phyloP scores from a whole-genome alignment of 2,888 invertebrate species.

The Agonopterix alstromeriana region DNA sequence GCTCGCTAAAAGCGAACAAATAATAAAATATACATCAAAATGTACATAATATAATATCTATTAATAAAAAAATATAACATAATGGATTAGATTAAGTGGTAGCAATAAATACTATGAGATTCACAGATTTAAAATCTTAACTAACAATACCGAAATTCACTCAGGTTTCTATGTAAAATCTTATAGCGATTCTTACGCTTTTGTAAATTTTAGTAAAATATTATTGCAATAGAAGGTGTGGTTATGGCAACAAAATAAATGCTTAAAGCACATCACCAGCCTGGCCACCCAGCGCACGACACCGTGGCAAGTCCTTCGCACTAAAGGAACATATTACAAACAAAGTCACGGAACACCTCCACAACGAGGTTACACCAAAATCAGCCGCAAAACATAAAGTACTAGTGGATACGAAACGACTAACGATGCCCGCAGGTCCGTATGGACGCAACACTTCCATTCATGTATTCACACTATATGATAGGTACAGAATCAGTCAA shows the following conservation, averaged over 20 bases:
- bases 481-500: conserved; percentile 69
- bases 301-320: conserved; percentile 67
- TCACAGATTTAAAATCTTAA: conserved; percentile 76
- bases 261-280: conserved; percentile 77
- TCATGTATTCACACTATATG: conserved; percentile 71
- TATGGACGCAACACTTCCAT: conserved; percentile 68
- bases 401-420: conserved; percentile 74
- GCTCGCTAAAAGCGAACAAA: conserved; percentile 62
- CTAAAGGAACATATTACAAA: conserved; percentile 69
- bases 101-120: conserved; percentile 77
- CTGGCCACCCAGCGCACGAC: conserved; percentile 61
- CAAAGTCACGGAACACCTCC: conserved; percentile 54
- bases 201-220: conserved; percentile 75
- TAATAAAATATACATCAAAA: conserved; percentile 77
- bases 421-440: conserved; percentile 58
- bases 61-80: conserved; percentile 70
- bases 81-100: conserved; percentile 72
- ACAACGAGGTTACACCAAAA: conserved; percentile 51
- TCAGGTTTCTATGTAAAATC: conserved; percentile 61
- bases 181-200: conserved; percentile 66
- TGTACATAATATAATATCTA: conserved; percentile 76
- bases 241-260: conserved; percentile 78
- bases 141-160: conserved; percentile 72
- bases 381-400: conserved; percentile 64
- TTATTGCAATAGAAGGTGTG: conserved; percentile 75